A percentile compares a stretch with the other conserved stretches of the same genome.
Conservation (phyloP, 2,113 vertebrate genomes). For the Marmota flaviventris region DNA sequence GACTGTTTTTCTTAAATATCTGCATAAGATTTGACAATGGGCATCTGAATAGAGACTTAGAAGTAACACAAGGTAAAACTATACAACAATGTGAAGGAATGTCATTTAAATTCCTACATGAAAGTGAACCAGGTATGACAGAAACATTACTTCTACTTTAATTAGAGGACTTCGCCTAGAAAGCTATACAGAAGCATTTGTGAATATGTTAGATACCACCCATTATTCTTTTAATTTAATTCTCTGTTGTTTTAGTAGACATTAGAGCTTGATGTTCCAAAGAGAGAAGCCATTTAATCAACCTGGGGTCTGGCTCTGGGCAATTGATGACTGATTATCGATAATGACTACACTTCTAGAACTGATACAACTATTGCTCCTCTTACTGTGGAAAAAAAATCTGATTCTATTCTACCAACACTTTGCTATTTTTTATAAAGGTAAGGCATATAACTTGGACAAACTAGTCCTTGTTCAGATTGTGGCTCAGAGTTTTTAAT, state of each 20-base stretch:
- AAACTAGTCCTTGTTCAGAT: not conserved
- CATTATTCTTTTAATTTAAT: not conserved
- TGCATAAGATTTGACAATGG: not conserved
- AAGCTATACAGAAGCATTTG: not conserved
- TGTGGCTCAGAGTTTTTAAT: not conserved
- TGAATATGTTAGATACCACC: not conserved
- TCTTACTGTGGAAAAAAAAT: not conserved
- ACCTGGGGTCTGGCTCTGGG: not conserved
- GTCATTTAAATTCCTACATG: not conserved
- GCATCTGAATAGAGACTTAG: not conserved
- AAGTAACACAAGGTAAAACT: not conserved
- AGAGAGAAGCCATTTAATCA: not conserved
- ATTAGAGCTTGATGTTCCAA: not conserved
- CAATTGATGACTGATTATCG: not conserved
- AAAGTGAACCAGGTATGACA: not conserved
- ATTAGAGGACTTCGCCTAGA: not conserved
- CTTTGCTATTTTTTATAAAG: not conserved
- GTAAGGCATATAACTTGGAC: not conserved
- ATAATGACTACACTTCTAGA: not conserved
- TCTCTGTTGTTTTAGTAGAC: not conserved
- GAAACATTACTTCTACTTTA: not conserved
- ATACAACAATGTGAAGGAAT: not conserved
- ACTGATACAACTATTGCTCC: not conserved
- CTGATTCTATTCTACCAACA: not conserved
- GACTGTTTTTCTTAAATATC: not conserved